Evolutionary conservation across 2,888 invertebrate genomes (phyloP), one percentile per base, ranked within the genome.

Genomic region (Drosophila helvetica): DNA sequence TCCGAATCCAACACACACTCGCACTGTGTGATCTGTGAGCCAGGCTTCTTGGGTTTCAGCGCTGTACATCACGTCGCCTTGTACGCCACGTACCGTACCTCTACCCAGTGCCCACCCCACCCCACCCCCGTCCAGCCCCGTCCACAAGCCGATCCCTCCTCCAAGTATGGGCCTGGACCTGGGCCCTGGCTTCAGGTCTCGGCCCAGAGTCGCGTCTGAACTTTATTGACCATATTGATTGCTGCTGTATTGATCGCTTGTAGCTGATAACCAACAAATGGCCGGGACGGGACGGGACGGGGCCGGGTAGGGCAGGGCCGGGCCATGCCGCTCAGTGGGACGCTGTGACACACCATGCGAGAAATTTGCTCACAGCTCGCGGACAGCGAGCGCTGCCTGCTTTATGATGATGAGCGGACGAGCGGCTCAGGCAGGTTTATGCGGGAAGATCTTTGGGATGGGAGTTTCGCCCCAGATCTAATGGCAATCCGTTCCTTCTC

Each of bases 151-250:
- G n/a, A n/a, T 2, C 22, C 42, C 2, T 8, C 15, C 38, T 6
- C 15, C n/a, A 38, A 30, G 52, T 12, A 38, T 54, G 18, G 9
- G 27, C 15, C 12, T 38, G 38, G 38, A 5, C 12, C 15, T 2
- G 3, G 30, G 3, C 3, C 30, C 53, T 22, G 9, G 52, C 38
- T 52, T 2, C 38, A 9, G 19, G 33, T 53, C 33, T 0, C 33
- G 33, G 33, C 33, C 33, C 33, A 33, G 33, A 12, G 33, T 33
- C 38, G 38, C 38, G 18, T 17, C 75, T 75, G 75, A 85, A 86
- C 86, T 86, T 86, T 88, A 86, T 86, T 86, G 86, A 86, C 84
- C 86, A 86, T 86, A 86, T 86, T 86, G 86, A 86, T 83, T 83
- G 83, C 83, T 83, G 83, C 86, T 86, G 86, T 86, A 86, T 86